Evolutionary conservation across 92 coral and sea anemone species (phyloP).

Genomic region (Heliopora coerulea): DNA sequence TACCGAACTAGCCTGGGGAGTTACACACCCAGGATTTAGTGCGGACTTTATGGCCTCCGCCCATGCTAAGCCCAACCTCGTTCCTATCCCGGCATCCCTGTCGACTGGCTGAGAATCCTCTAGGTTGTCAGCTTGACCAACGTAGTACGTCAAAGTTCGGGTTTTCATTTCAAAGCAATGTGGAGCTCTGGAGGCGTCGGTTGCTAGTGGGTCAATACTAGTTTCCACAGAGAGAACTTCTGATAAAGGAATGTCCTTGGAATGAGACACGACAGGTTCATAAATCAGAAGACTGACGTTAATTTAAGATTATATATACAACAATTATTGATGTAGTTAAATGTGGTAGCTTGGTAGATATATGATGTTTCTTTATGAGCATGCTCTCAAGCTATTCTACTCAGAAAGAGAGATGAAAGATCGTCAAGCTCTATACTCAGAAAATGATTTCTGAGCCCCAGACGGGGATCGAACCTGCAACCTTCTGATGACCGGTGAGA

Average conservation of each 20-base stretch:
- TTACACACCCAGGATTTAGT: slow-evolving; percentile 94
- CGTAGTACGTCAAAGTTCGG: slow-evolving; percentile 75
- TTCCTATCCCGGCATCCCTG: slow-evolving; percentile 92
- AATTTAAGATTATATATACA: too few species aligned
- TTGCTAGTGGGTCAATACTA: slow-evolving; percentile 81
- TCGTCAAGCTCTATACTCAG: too few species aligned
- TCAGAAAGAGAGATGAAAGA: too few species aligned
- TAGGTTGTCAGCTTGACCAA: slow-evolving; percentile 69
- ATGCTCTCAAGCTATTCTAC: too few species aligned
- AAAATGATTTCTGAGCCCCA: too few species aligned
- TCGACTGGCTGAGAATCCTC: slow-evolving; percentile 79
- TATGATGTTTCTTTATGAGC: too few species aligned
- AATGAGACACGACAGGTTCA: slow-evolving; percentile 9
- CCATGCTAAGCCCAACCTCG: slow-evolving; percentile 92
- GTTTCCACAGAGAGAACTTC: slow-evolving; percentile 94
- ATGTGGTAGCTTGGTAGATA: too few species aligned
- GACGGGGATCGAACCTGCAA: too few species aligned
- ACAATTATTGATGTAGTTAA: too few species aligned
- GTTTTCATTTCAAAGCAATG: slow-evolving; percentile 99
- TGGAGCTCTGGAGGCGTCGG: slow-evolving; percentile 87
- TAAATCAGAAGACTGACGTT: too few species aligned
- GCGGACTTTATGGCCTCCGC: slow-evolving; percentile 93
- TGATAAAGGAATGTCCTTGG: slow-evolving; percentile 88
- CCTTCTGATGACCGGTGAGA: too few species aligned
- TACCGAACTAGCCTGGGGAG: slow-evolving; percentile 81